These are phyloP conservation scores for Augochlora pura DNA, from an alignment of 1,140 invertebrate species.

Conservation along the genomic window DNA sequence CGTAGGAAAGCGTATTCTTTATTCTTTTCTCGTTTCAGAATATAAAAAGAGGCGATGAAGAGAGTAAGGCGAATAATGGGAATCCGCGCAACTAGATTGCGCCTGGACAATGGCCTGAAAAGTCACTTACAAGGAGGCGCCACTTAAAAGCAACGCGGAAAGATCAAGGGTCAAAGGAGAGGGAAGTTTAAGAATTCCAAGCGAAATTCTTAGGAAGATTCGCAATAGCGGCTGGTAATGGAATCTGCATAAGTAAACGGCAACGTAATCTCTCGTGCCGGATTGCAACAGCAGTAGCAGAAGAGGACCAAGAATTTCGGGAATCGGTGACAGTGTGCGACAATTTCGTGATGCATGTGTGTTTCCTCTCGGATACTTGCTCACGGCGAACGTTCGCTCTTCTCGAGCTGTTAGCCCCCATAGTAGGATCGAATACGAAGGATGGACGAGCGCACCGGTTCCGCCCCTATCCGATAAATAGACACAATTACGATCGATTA, in stretches of 20 bases:
- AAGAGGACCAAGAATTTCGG: neutral
- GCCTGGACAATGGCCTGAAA: neutral
- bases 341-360: conserved; percentile 9
- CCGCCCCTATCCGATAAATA: conserved; percentile 55
- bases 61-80: no score
- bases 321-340: neutral
- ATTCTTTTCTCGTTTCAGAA: no score
- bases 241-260: conserved; percentile 11
- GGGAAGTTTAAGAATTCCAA: conserved; percentile 14
- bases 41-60: no score
- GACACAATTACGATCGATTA: conserved; percentile 71
- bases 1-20: no score
- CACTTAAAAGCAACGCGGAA: neutral
- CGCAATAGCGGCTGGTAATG: no score
- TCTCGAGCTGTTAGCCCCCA: no score
- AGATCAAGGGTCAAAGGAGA: neutral
- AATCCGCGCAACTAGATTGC: neutral
- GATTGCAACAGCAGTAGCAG: neutral
- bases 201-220: conserved; percentile 47
- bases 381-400: neutral
- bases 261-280: conserved; percentile 1
- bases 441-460: conserved; percentile 4
- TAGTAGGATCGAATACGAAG: neutral
- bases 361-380: neutral
- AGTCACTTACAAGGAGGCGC: neutral